Conservation (phyloP, 1,140 invertebrate species). For the Dreissena rostriformis region DNA sequence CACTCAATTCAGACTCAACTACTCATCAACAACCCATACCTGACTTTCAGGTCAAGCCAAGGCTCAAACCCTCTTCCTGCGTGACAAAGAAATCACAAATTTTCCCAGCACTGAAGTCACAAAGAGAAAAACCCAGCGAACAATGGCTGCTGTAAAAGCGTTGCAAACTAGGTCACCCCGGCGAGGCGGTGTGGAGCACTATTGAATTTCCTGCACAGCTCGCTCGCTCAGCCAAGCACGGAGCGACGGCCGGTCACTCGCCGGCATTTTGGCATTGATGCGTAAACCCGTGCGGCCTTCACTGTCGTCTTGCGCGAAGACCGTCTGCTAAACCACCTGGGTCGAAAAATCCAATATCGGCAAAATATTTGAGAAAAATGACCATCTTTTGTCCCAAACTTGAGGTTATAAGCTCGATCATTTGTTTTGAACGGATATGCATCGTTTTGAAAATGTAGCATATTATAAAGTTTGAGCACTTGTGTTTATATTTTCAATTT, state of each 20-base stretch:
- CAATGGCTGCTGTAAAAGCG: not conserved
- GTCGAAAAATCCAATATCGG: too few relatives aligned
- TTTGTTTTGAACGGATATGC: too few relatives aligned
- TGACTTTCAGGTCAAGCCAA: not conserved
- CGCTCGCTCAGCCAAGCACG: not conserved
- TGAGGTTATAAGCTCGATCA: too few relatives aligned
- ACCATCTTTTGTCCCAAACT: too few relatives aligned
- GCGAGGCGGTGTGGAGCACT: not conserved
- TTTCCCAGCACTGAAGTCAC: not conserved
- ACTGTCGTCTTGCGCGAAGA: not conserved
- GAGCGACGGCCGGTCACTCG: not conserved
- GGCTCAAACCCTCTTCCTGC: not conserved
- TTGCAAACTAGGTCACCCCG: conserved; percentile 1
- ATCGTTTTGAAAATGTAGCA: too few relatives aligned
- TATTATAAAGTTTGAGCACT: too few relatives aligned
- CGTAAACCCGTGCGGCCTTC: not conserved
- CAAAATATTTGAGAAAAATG: too few relatives aligned
- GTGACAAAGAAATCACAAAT: not conserved
- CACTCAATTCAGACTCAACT: too few relatives aligned
- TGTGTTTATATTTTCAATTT: conserved; percentile 3
- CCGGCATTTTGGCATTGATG: conserved; percentile 7
- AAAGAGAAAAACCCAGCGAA: conserved; percentile 1
- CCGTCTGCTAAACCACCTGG: too few relatives aligned
- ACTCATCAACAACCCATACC: too few relatives aligned
- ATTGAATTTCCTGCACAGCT: conserved; percentile 9